Conservation (phyloP, 2,888 invertebrate genomes). For the Coecobrya sp. region DNA sequence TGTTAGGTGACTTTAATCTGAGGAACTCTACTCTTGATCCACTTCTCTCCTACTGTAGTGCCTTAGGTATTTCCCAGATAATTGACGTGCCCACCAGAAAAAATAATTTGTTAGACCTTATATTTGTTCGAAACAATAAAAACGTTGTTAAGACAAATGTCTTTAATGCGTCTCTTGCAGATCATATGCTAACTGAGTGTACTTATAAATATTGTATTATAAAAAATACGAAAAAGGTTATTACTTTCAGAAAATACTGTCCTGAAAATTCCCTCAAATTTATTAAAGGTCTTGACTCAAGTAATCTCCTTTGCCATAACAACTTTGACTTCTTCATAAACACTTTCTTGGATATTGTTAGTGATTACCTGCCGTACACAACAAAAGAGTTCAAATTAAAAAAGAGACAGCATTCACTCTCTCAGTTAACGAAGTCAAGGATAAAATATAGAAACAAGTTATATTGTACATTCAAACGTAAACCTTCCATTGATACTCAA, state of each 20-base stretch:
- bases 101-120: not conserved
- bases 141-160: not conserved
- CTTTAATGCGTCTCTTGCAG: not conserved
- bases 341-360: no score
- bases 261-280: not conserved
- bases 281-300: not conserved
- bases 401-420: not conserved
- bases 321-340: no score
- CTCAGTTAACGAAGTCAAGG: not conserved
- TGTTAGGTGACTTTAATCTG: slow-evolving; percentile 49
- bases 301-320: not conserved
- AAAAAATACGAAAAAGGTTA: slow-evolving; percentile 7
- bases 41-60: not conserved
- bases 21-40: not conserved
- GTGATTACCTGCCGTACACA: no score
- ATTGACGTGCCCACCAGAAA: not conserved
- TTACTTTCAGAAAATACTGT: not conserved
- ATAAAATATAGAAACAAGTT: not conserved
- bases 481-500: not conserved
- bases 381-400: not conserved
- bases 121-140: not conserved
- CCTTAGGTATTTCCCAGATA: not conserved
- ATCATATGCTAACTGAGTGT: slow-evolving; percentile 12
- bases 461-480: not conserved
- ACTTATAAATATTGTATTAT: not conserved